phyloP scores from a whole-genome alignment of 2,113 vertebrate genomes.

The Arothron firmamentum region DNA sequence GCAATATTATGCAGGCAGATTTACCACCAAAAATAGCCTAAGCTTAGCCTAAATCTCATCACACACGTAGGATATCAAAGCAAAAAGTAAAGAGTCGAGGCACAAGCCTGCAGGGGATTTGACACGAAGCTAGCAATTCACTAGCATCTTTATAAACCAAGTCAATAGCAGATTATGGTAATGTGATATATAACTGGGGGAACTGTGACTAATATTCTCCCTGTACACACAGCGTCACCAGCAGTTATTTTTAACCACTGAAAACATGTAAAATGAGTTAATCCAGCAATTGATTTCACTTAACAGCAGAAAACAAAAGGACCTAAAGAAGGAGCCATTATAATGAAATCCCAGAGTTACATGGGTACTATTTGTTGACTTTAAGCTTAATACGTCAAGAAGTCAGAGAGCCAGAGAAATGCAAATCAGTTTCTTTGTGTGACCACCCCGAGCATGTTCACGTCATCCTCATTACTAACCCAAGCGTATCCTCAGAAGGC shows the following conservation, averaged over 20 bases:
- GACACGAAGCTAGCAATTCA: slow-evolving; percentile 57
- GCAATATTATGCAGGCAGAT: background rate
- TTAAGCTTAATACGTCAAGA: background rate
- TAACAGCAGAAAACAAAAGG: slow-evolving; percentile 20
- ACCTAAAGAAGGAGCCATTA: background rate
- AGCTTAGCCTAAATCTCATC: slow-evolving; percentile 41
- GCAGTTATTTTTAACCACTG: slow-evolving; percentile 57
- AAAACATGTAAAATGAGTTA: slow-evolving; percentile 34
- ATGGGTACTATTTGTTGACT: background rate
- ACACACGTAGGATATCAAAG: slow-evolving; percentile 50
- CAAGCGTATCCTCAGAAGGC: slow-evolving; percentile 1
- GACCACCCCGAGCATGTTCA: slow-evolving; percentile 4
- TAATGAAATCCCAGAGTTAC: no score
- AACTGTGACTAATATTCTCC: slow-evolving; percentile 63
- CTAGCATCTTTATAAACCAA: slow-evolving; percentile 61
- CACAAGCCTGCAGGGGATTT: slow-evolving; percentile 55
- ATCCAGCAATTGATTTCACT: slow-evolving; percentile 8
- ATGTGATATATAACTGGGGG: slow-evolving; percentile 61
- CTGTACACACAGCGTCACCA: slow-evolving; percentile 48
- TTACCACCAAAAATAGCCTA: slow-evolving; percentile 33
- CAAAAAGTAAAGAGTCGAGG: slow-evolving; percentile 50
- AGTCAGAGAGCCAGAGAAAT: slow-evolving; percentile 10
- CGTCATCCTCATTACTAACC: slow-evolving; percentile 12
- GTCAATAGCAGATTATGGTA: slow-evolving; percentile 73
- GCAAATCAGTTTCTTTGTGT: slow-evolving; percentile 26